Percentiles rank a stretch among this genome's conserved stretches.
Evolutionary conservation across 2,888 invertebrate species (phyloP).

Genomic region (Drosophila imparisetae): DNA sequence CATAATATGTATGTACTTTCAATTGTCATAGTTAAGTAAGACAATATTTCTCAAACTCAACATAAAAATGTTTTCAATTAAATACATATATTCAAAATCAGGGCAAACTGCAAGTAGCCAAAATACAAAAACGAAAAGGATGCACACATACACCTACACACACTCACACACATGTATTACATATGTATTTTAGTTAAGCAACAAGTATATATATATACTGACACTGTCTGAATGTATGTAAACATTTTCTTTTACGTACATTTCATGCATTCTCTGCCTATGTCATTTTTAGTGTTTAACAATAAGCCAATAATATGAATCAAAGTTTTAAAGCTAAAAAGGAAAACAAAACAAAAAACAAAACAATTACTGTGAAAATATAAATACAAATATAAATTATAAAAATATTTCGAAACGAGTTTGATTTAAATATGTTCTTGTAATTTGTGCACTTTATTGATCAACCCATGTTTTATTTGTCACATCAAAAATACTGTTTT

Average conservation of each 20-base stretch:
- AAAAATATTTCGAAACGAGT: constrained; percentile 9
- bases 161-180: constrained; percentile 51
- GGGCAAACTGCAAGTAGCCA: constrained; percentile 72
- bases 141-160: constrained; percentile 14
- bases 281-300: constrained; percentile 62
- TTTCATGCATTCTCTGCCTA: constrained; percentile 62
- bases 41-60: constrained; percentile 52
- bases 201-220: constrained; percentile 21
- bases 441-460: constrained; percentile 1
- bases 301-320: constrained; percentile 60
- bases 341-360: constrained; percentile 28
- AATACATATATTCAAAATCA: constrained; percentile 54
- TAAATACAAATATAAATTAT: constrained; percentile 51
- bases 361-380: constrained; percentile 62
- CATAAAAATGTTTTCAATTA: constrained; percentile 63
- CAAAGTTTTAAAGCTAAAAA: constrained; percentile 61
- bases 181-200: constrained; percentile 56
- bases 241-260: constrained; percentile 64
- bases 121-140: constrained; percentile 30
- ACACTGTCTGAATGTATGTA: constrained; percentile 60
- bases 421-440: neutral
- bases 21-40: constrained; percentile 74
- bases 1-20: constrained; percentile 56
- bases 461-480: neutral
- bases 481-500: too few relatives aligned